These are phyloP conservation scores for Ondatra zibethicus DNA, from an alignment of 2,113 vertebrate species.

Conservation along the genomic window DNA sequence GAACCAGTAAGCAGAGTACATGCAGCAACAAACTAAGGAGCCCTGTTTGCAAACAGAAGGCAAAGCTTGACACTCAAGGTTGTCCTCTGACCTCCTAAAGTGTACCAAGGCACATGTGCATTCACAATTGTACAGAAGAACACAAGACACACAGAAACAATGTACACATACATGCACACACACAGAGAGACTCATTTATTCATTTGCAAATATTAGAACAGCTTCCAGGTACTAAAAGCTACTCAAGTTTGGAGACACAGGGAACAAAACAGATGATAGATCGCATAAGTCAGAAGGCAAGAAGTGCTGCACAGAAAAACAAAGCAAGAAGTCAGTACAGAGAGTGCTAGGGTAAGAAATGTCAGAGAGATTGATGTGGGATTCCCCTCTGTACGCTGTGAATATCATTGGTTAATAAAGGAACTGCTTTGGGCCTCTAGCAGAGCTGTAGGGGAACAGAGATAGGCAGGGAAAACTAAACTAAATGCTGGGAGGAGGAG, in stretches of 20 bases:
- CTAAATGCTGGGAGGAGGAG: too few relatives aligned
- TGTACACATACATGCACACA: not conserved
- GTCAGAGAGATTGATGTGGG: not conserved
- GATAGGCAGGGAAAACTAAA: too few relatives aligned
- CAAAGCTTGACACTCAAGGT: not conserved
- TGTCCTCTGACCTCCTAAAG: not conserved
- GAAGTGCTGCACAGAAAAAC: not conserved
- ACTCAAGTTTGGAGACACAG: not conserved
- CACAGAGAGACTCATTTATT: not conserved
- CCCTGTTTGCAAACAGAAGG: not conserved
- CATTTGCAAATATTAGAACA: slow-evolving; percentile 6
- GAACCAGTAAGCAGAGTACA: not conserved
- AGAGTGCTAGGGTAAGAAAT: not conserved
- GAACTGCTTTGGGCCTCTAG: too few relatives aligned
- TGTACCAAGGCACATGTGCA: not conserved
- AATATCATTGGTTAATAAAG: too few relatives aligned
- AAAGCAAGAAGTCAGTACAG: not conserved
- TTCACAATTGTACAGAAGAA: not conserved
- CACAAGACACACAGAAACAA: not conserved
- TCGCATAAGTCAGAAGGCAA: not conserved
- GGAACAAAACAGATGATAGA: not conserved
- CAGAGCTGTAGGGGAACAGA: too few relatives aligned
- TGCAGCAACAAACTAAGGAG: not conserved
- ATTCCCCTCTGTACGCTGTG: too few relatives aligned
- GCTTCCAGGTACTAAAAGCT: not conserved